Evolutionary conservation across 2,888 invertebrate species (phyloP).

Genomic region (Teleogryllus oceanicus): DNA sequence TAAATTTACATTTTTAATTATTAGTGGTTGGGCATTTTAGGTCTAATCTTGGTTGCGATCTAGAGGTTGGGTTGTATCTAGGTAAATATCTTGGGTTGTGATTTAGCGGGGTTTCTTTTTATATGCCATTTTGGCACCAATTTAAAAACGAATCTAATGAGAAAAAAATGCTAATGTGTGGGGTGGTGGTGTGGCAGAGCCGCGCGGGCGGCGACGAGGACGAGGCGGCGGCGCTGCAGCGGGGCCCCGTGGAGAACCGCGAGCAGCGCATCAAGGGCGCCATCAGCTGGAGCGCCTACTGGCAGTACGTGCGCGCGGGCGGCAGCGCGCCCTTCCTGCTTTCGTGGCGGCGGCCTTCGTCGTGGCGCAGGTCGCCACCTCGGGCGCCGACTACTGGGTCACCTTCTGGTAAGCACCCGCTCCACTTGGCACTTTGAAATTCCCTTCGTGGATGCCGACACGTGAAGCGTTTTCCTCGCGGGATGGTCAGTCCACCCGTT

Average conservation of each 20-base stretch:
- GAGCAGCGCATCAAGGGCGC: slow-evolving; percentile 33
- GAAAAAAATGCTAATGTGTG: too few relatives aligned
- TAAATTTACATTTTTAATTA: too few relatives aligned
- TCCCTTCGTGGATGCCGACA: background rate
- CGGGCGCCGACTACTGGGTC: slow-evolving; percentile 73
- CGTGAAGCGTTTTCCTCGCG: too few relatives aligned
- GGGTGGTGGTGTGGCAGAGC: too few relatives aligned
- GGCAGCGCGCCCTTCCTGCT: slow-evolving; percentile 61
- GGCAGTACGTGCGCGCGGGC: slow-evolving; percentile 66
- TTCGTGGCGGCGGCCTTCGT: slow-evolving; percentile 61
- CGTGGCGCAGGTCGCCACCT: slow-evolving; percentile 59
- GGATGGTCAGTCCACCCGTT: too few relatives aligned
- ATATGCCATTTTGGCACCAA: too few relatives aligned
- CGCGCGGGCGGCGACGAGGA: background rate
- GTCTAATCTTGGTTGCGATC: too few relatives aligned
- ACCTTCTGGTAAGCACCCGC: slow-evolving; percentile 63
- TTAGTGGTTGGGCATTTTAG: too few relatives aligned
- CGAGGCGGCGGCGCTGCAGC: background rate
- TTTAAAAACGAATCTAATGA: too few relatives aligned
- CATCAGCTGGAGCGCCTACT: slow-evolving; percentile 52
- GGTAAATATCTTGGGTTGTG: too few relatives aligned
- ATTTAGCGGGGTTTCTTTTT: too few relatives aligned
- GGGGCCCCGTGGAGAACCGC: slow-evolving; percentile 28
- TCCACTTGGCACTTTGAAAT: slow-evolving; percentile 40
- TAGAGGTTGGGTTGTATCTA: too few relatives aligned